Conservation (phyloP, 2,113 vertebrate genomes). For the Struthio camelus region DNA sequence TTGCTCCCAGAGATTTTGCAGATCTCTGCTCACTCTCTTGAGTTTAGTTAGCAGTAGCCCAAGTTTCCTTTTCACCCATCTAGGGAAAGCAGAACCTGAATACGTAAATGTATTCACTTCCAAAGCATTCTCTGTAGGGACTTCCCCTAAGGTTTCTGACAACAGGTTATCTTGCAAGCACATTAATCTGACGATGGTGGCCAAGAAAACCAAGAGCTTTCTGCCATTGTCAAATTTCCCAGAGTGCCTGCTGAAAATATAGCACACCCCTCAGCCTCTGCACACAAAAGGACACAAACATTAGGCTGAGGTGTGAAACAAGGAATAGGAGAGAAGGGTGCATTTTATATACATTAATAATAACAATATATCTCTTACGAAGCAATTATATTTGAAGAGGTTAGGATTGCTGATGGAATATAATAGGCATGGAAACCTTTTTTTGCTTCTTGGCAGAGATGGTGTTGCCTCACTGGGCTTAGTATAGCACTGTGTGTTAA, state of each 20-base stretch:
- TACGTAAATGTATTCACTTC: background rate
- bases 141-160: background rate
- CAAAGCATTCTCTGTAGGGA: background rate
- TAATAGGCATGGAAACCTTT: background rate
- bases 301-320: rapidly evolving
- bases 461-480: background rate
- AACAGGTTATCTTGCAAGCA: background rate
- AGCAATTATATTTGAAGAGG: background rate
- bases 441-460: background rate
- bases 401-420: background rate
- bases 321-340: background rate
- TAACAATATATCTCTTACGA: background rate
- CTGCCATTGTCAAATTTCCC: background rate
- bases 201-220: background rate
- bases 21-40: background rate
- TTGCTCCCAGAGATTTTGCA: background rate
- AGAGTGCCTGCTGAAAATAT: background rate
- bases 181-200: background rate
- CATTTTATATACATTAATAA: background rate
- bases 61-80: background rate
- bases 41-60: background rate
- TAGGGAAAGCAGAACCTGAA: background rate
- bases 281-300: background rate
- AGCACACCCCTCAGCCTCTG: background rate
- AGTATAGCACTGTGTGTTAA: background rate